Evolutionary conservation across 2,113 vertebrate genomes (phyloP), one percentile per base, ranked within the genome.

Genomic region (Poeciliopsis turrubarensis): DNA sequence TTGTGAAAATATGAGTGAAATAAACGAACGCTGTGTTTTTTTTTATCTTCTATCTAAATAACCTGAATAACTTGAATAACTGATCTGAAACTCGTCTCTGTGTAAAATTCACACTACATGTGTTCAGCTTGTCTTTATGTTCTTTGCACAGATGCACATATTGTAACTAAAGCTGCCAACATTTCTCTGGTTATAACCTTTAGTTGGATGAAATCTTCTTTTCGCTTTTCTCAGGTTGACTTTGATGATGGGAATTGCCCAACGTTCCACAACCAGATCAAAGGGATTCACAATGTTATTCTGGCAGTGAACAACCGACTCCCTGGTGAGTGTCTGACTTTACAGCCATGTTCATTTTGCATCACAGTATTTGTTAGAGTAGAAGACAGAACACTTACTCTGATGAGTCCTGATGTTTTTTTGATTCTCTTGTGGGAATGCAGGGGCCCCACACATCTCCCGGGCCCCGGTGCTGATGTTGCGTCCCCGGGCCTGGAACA

Each of bases 161-260:
- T 47, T 15, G 4, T 19, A 19, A 47, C 44, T 47, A 6, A 47
- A 5, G 17, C 14, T 47, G 17, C 17, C 17, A 47, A 22, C 14
- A 47, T 47, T 19, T 47, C 17, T 19, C 44, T 47, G 17, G 44
- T 47, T 47, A 19, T 47, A 19, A 47, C 17, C 44, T 37, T 39
- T 47, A 27, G 22, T 57, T 12, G 17, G 14, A 72, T 1, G 22
- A 39, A 1, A 26, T 3, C n/a, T 19, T 34, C 63, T 82, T 25
- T 65, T 62, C 78, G 39, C 14, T 76, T 75, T 44, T 22, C 14
- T 2, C 80, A 95, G 95, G 89, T 95, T 65, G 95, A 96, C 87
- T 96, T 95, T 76, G 95, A 95, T 78, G 95, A 95, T 84, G 93
- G 94, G 12, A 96, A 95, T 78, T 95, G 94, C 39, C 95, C 94